Evolutionary conservation across 2,888 invertebrate genomes (phyloP).

Genomic region (Pheosia gnoma): DNA sequence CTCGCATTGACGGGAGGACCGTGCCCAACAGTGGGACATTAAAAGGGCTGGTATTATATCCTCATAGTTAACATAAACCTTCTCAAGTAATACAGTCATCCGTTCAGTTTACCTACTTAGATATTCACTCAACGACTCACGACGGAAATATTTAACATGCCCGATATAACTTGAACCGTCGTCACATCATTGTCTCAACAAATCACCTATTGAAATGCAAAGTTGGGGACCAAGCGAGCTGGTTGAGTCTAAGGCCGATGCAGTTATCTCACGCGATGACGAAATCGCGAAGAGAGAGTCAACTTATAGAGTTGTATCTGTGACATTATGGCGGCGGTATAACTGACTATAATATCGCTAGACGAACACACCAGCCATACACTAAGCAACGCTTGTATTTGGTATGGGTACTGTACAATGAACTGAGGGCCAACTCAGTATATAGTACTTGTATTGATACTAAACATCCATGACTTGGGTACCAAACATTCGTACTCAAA

Average conservation of each 20-base stretch:
- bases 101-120: conserved; percentile 3
- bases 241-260: conserved; percentile 5
- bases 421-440: no score
- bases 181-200: conserved; percentile 1
- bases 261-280: conserved; percentile 7
- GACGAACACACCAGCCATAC: no score
- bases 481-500: no score
- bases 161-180: neutral
- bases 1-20: no score
- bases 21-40: no score
- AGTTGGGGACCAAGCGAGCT: neutral
- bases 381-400: no score
- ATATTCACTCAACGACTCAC: conserved; percentile 4
- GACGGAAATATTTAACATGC: conserved; percentile 5
- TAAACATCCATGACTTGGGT: no score
- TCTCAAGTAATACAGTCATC: neutral
- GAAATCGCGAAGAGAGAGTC: conserved; percentile 8
- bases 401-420: no score
- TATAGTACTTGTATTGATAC: no score
- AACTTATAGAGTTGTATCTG: conserved; percentile 3
- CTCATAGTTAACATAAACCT: neutral
- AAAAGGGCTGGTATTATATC: no score
- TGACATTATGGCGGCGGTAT: neutral
- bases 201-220: neutral
- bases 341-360: no score